Evolutionary conservation across 92 coral and sea anemone species (phyloP).

Genomic region (Pocillopora grandis): DNA sequence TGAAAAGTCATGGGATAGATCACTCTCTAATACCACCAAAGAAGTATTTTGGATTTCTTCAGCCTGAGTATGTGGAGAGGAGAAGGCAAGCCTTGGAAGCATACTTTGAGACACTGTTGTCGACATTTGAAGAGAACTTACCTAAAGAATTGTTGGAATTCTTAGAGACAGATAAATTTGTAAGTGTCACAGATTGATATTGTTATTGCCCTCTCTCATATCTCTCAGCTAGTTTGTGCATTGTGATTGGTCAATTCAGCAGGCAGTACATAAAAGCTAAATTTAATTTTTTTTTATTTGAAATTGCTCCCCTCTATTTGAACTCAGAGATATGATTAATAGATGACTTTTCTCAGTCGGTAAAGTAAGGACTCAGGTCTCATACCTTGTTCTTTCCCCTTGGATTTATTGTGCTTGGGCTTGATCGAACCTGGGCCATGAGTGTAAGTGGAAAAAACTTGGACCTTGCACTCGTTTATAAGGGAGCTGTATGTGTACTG

Average conservation of each 20-base stretch:
- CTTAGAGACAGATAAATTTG: constrained; percentile 84
- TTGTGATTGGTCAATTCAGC: too few species aligned
- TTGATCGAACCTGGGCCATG: neutral
- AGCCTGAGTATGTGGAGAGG: constrained; percentile 85
- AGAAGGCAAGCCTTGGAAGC: constrained; percentile 76
- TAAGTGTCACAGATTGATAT: constrained; percentile 42
- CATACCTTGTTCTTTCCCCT: too few species aligned
- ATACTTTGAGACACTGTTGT: constrained; percentile 63
- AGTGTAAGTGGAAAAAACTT: neutral
- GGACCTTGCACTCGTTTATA: neutral
- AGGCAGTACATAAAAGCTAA: too few species aligned
- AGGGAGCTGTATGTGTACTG: neutral
- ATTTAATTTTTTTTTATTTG: too few species aligned
- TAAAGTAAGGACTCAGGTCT: too few species aligned
- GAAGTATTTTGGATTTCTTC: constrained; percentile 84
- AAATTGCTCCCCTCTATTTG: too few species aligned
- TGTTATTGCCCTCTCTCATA: neutral
- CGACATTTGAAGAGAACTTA: constrained; percentile 67
- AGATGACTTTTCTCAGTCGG: too few species aligned
- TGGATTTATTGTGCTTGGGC: too few species aligned
- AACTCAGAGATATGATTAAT: too few species aligned
- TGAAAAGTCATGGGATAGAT: constrained; percentile 55
- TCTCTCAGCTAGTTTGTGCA: too few species aligned
- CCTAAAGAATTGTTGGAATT: constrained; percentile 75
- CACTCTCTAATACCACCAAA: constrained; percentile 80